Evolutionary conservation across 2,888 invertebrate genomes (phyloP), one percentile per base, ranked within the genome.

Genomic region (Rosalia funebris): DNA sequence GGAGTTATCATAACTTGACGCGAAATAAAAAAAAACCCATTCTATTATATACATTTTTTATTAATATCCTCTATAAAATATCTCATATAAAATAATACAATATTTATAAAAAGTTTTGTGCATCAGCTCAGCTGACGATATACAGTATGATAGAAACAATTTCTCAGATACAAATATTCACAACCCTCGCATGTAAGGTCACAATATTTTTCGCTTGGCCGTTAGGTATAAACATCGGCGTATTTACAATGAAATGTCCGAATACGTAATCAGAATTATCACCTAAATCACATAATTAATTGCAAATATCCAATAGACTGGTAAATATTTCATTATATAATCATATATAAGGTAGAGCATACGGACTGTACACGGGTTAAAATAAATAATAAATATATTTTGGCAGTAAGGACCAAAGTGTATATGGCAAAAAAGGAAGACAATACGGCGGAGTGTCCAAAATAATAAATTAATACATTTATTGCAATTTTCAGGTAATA

Each of bases 11-110:
- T 25, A 25, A 7, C 25, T 25, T 25, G 25, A 7, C 25, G 4
- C 7, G 25, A 7, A 25, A 15, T 39, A 50, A 53, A 32, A 37
- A 53, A 53, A 42, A 53, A 2, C 1, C 9, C 9, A 31, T 25
- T 41, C n/a, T 15, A 31, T 39, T 41, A 53, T 53, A 53, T 42
- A 53, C 53, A 41, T 42, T 69, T 73, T 74, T 75, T 72, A 73
- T 72, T 75, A 75, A 73, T 75, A 74, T 75, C 72, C 62, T 71
- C 67, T 73, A 72, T 72, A 76, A 76, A 75, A 73, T 74, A 71
- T 73, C 68, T 73, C 71, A 74, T 76, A 76, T 74, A 76, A 76
- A 76, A 76, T 75, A 73, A 74, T 73, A 74, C 71, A 75, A 70
- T 73, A 68, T 75, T 67, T 75, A 75, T 76, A 75, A 75, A 75